Conservation (phyloP, 2,888 invertebrate species). For the Melinopterus prodromus region DNA sequence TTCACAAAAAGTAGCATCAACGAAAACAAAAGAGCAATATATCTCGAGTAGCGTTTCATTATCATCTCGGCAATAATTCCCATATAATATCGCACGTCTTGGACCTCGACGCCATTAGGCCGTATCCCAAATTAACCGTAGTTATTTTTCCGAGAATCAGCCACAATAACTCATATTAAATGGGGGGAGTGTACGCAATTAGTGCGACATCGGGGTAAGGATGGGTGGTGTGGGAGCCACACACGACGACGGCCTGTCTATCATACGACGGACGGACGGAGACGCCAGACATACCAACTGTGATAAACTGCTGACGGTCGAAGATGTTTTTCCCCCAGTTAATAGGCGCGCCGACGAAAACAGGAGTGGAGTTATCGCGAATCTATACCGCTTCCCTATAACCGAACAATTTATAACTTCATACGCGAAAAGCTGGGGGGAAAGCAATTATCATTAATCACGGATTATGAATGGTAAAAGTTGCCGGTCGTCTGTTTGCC, state of each 20-base stretch:
- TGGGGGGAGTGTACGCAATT: conserved; percentile 14
- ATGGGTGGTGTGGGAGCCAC: neutral
- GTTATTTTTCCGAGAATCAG: conserved; percentile 4
- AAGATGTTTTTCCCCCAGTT: neutral
- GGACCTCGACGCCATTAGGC: neutral
- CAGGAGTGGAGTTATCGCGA: neutral
- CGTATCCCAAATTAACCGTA: neutral
- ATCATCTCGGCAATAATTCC: neutral
- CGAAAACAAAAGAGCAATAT: neutral
- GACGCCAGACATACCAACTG: conserved; percentile 17
- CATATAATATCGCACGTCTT: neutral
- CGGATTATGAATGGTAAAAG: conserved; percentile 60
- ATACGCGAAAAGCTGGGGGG: conserved; percentile 25
- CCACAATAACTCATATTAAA: neutral
- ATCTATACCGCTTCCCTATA: neutral
- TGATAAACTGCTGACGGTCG: conserved; percentile 4
- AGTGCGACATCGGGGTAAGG: conserved; percentile 8
- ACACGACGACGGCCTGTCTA: conserved; percentile 20
- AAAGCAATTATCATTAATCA: conserved; percentile 60
- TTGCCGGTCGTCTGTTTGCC: conserved; percentile 54
- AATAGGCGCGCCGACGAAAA: neutral
- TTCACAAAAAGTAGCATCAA: neutral
- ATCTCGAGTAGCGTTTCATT: neutral
- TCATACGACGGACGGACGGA: conserved; percentile 13
- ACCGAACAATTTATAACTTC: conserved; percentile 17